Base-by-base conservation (phyloP, 2,113 vertebrate species). In the Epinephelus fuscoguttatus region DNA sequence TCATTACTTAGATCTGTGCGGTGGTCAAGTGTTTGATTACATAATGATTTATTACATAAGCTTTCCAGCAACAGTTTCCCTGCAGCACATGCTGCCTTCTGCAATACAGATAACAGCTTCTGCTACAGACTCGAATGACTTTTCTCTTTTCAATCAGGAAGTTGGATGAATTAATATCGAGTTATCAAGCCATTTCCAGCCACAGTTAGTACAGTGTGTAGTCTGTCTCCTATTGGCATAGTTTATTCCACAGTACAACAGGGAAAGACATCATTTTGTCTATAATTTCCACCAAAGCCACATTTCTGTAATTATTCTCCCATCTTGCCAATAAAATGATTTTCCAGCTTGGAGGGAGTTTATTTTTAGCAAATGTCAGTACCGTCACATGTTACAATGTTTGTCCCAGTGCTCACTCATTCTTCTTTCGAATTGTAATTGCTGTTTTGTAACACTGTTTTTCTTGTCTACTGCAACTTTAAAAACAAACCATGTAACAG, bases 41-140 rank as follows among this genome's bases (percentile, higher is more conserved):
- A 21, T 78, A 85, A 90, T 57, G 76, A 75, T 79, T 76, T 67
- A 72, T 90, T 83, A 73, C 49, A 56, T 82, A 86, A 90, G 76
- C 6, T 71, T 47, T 76, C 78, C 27, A 78, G 71, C 59, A 76
- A 27, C 30, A 67, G 2, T 47, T 81, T 53, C 9, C 11, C 56
- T 47, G 69, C 78, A 72, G 50, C 23, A 81, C 81, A 80, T 53
- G 19, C 57, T 40, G 37, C 61, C 52, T 50, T 30, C 76, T 84
- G 66, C 52, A n/a, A 70, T 86, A 60, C n/a, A n/a, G 56, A 75
- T 61, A 10, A 80, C 10, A 49, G 66, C 59, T 21, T 56, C 62
- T 81, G 68, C 64, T 75, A 23, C 72, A 75, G 21, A 64, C 55
- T 75, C n/a, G 2, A 33, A 37, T 47, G 19, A 66, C 25, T 72